Evolutionary conservation across 2,113 vertebrate species (phyloP).

Genomic region (Anguilla japonica): DNA sequence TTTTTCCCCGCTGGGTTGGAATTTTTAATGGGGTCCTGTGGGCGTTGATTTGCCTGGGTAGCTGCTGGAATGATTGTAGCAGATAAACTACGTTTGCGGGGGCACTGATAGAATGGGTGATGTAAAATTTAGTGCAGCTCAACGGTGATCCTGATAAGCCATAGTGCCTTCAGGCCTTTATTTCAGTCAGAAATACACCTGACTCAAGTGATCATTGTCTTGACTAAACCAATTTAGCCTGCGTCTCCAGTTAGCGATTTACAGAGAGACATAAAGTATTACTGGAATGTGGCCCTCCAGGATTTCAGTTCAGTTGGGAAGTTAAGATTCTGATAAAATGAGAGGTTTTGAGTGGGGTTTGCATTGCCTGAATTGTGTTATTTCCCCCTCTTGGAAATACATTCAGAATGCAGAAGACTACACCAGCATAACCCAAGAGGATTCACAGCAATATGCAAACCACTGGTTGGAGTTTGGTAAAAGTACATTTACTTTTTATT

Average conservation of each 20-base stretch:
- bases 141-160: neutral
- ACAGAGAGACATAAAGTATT: neutral
- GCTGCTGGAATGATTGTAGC: neutral
- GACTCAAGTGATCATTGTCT: neutral
- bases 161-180: neutral
- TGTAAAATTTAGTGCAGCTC: neutral
- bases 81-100: neutral
- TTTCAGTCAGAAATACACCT: conserved; percentile 1
- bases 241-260: neutral
- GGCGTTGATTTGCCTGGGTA: neutral
- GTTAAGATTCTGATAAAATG: neutral
- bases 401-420: neutral
- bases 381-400: neutral
- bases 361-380: neutral
- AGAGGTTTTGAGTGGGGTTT: neutral
- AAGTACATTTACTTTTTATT: too few relatives aligned
- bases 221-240: neutral
- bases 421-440: too few relatives aligned
- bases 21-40: neutral
- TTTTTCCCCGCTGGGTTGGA: neutral
- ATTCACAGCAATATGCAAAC: too few relatives aligned
- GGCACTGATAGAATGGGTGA: neutral
- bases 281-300: neutral
- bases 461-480: too few relatives aligned
- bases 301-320: neutral